Conservation (phyloP, 2,888 invertebrate species). For the Cheilosia soror region DNA sequence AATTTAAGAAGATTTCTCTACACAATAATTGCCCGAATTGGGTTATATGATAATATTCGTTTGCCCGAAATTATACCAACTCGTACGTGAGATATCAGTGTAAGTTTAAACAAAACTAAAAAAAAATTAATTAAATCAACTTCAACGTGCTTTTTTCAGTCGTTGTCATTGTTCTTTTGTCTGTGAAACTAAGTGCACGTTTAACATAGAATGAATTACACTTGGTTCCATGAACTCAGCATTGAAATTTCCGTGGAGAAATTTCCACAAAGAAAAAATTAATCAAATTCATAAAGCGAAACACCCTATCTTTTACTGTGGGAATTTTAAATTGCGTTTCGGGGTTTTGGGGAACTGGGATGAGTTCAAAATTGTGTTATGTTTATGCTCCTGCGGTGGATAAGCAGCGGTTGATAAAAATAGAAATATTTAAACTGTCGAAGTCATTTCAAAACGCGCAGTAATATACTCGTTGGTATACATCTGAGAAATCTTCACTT, state of each 20-base stretch:
- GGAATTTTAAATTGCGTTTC: not conserved
- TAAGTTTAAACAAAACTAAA: slow-evolving; percentile 20
- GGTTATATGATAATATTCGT: slow-evolving; percentile 5
- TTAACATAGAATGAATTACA: slow-evolving; percentile 2
- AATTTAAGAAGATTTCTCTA: slow-evolving; percentile 51
- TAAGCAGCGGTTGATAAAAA: slow-evolving; percentile 12
- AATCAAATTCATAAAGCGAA: not conserved
- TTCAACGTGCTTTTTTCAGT: not conserved
- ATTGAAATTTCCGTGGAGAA: not conserved
- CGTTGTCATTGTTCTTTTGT: not conserved
- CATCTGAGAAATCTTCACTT: not conserved
- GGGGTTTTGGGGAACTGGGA: slow-evolving; percentile 20
- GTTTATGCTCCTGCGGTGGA: not conserved
- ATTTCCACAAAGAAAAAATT: not conserved
- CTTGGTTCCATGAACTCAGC: not conserved
- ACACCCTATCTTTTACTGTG: not conserved
- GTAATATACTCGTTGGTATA: not conserved
- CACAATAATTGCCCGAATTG: slow-evolving; percentile 27
- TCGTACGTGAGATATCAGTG: not conserved
- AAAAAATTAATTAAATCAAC: not conserved
- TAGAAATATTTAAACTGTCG: not conserved
- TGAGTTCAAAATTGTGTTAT: slow-evolving; percentile 29
- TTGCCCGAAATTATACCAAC: not conserved
- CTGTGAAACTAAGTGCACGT: not conserved
- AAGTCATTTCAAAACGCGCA: slow-evolving; percentile 1